Evolutionary conservation across 2,113 vertebrate genomes (phyloP), one percentile per base, ranked within the genome.

Genomic region (Pseudolaguvia tuberculata): DNA sequence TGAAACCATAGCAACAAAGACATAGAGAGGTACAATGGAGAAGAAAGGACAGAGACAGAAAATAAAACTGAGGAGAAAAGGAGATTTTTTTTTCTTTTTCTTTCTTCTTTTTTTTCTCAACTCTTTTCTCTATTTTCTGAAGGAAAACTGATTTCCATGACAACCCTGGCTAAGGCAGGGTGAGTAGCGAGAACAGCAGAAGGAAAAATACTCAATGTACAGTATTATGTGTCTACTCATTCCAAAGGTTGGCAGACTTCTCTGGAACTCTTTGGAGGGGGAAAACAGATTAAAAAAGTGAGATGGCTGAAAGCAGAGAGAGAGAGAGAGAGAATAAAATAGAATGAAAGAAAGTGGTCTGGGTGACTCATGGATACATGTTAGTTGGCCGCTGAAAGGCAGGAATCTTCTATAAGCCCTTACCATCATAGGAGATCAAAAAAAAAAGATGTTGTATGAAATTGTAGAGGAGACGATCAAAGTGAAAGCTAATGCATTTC

Each of bases 101-200:
- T 70, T 56, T 74, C 65, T 75, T n/a, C n/a, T 56, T 81, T 78
- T 66, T 83, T 67, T 78, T 52, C 50, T 45, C n/a, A n/a, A n/a
- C n/a, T n/a, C n/a, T 21, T 51, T 53, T 13, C 53, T 70, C 42
- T 74, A n/a, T 58, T 75, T 47, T 53, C 76, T 73, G 68, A 84
- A 78, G 82, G 77, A 83, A 84, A 84, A 78, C 63, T 57, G 76
- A 81, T 91, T 84, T 71, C 84, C 72, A 78, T 84, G 84, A 87
- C 88, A 91, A 89, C 82, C 62, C 69, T 85, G 84, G 82, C 82
- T 81, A 78, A 70, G 70, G 78, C 84, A 82, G 57, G 81, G 51
- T 51, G 76, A 81, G 70, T 81, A 79, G 80, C 78, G 62, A 85
- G 82, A 82, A 86, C 82, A 84, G 83, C 80, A 84, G 79, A 87